phyloP scores from a whole-genome alignment of 1,140 invertebrate genomes.

The Drosophila malerkotliana region DNA sequence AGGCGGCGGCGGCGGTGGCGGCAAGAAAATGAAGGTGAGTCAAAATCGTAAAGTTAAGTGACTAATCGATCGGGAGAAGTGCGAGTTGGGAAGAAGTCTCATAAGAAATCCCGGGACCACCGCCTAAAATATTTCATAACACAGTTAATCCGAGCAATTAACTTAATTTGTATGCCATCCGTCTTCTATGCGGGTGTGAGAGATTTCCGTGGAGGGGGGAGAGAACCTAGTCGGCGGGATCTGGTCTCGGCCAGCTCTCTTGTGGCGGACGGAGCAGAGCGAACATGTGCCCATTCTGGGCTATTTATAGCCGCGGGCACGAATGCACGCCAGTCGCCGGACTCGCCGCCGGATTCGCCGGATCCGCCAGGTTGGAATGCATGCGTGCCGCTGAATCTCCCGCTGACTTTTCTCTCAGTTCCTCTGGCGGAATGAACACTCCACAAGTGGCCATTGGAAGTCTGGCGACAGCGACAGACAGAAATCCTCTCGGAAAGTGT shows the following conservation, averaged over 20 bases:
- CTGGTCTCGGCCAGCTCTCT: slow-evolving; percentile 10
- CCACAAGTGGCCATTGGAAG: slow-evolving; percentile 71
- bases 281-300: slow-evolving; percentile 76
- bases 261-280: slow-evolving; percentile 26
- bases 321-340: slow-evolving; percentile 62
- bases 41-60: too few species aligned
- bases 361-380: slow-evolving; percentile 60
- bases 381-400: slow-evolving; percentile 28
- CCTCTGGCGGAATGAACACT: slow-evolving; percentile 34
- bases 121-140: slow-evolving; percentile 67
- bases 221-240: background rate
- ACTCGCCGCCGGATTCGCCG: slow-evolving; percentile 24
- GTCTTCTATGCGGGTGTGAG: slow-evolving; percentile 23
- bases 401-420: slow-evolving; percentile 4
- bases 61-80: background rate
- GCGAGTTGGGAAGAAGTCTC: background rate
- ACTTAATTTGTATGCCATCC: slow-evolving; percentile 61
- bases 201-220: background rate
- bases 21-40: slow-evolving; percentile 83
- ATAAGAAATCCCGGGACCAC: slow-evolving; percentile 39
- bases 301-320: slow-evolving; percentile 61
- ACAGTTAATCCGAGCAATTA: slow-evolving; percentile 77
- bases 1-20: slow-evolving; percentile 84
- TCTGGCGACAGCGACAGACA: slow-evolving; percentile 3
- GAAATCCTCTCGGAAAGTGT: slow-evolving; percentile 39